Conservation (phyloP, 2,888 invertebrate genomes). For the Temnothorax unifasciatus region DNA sequence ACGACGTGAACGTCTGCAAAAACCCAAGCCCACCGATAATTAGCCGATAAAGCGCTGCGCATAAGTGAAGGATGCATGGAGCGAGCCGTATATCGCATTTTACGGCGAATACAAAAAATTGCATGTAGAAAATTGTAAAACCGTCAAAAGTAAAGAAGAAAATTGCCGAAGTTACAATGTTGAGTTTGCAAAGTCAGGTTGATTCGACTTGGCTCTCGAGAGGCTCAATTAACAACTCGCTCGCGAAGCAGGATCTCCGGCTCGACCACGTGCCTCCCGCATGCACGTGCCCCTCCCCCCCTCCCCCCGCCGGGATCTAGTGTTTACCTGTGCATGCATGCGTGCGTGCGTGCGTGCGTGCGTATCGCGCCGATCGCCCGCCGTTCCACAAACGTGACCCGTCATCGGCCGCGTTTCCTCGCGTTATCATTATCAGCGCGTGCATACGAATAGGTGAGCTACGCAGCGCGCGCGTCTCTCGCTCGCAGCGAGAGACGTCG, state of each 20-base stretch:
- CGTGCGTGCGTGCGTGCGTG: background rate
- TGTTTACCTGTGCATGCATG: conserved; percentile 25
- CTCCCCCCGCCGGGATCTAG: too few relatives aligned
- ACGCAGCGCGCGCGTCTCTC: background rate
- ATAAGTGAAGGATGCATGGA: background rate
- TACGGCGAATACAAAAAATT: background rate
- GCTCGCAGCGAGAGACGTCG: background rate
- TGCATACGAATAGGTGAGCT: background rate
- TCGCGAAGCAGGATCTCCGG: background rate
- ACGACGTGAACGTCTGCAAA: background rate
- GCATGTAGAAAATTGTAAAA: too few relatives aligned
- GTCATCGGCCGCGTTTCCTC: background rate
- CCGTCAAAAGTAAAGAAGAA: background rate
- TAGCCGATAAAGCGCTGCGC: too few relatives aligned
- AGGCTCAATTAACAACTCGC: background rate
- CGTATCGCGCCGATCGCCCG: conserved; percentile 5
- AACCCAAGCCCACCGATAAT: background rate
- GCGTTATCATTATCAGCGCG: background rate
- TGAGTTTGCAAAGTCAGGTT: background rate
- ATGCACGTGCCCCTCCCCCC: background rate
- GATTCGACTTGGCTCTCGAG: background rate
- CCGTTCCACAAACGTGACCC: background rate
- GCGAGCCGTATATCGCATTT: background rate
- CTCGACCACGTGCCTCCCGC: background rate
- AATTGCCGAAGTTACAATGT: background rate